phyloP scores from a whole-genome alignment of 2,888 invertebrate species.

The Andrena hattorfiana region DNA sequence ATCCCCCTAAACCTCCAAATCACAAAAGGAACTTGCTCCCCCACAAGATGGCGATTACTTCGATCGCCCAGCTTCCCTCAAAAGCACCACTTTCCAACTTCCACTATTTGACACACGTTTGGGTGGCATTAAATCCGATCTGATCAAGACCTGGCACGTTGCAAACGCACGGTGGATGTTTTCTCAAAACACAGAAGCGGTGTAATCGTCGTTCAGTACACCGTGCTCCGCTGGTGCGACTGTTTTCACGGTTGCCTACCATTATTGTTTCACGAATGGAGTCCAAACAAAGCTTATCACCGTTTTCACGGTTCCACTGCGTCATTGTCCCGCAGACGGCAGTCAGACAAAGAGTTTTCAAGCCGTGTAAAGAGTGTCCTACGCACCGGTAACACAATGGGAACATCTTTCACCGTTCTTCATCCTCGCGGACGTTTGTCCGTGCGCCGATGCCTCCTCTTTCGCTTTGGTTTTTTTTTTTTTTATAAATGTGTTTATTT shows the following conservation, averaged over 20 bases:
- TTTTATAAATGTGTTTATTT: no score
- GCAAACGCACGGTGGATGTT: slow-evolving; percentile 21
- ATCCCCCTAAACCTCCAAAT: no score
- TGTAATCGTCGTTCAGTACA: slow-evolving; percentile 12
- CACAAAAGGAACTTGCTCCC: no score
- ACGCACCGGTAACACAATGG: slow-evolving; percentile 43
- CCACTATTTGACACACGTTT: no score
- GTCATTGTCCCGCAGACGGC: slow-evolving; percentile 49
- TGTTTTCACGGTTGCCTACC: slow-evolving; percentile 47
- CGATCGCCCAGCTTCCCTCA: no score
- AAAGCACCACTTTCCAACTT: no score
- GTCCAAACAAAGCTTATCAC: slow-evolving; percentile 51
- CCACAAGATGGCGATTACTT: no score
- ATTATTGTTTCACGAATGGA: slow-evolving; percentile 52
- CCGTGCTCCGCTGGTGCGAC: slow-evolving; percentile 2
- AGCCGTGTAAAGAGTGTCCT: slow-evolving; percentile 51
- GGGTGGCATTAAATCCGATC: no score
- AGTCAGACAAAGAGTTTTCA: slow-evolving; percentile 56
- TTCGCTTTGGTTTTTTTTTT: no score
- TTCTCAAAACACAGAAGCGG: not conserved
- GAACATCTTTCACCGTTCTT: slow-evolving; percentile 31
- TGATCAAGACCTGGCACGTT: not conserved
- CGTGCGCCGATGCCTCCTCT: not conserved
- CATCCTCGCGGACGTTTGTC: slow-evolving; percentile 6
- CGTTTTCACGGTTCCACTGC: slow-evolving; percentile 51